Percentiles rank a stretch among this genome's conserved stretches.
Conservation (phyloP, 1,140 invertebrate species). For the Halotydeus destructor region DNA sequence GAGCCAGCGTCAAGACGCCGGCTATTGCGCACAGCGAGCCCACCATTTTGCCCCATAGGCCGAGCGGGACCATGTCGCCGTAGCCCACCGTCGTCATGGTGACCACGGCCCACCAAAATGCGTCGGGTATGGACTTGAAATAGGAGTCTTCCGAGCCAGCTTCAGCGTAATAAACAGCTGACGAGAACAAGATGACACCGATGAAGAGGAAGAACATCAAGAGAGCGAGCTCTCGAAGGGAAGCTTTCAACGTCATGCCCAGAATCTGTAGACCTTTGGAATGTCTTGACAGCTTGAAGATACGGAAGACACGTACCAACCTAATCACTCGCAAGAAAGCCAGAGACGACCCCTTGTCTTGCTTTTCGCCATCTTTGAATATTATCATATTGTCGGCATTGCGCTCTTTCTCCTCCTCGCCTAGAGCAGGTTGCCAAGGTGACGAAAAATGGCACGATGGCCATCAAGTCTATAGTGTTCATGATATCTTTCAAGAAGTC, state of each 20-base stretch:
- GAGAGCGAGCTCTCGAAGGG: conserved; percentile 95
- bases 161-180: conserved; percentile 95
- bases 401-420: conserved; percentile 58
- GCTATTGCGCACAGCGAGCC: conserved; percentile 96
- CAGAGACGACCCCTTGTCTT: conserved; percentile 60
- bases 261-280: conserved; percentile 93
- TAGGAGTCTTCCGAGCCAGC: conserved; percentile 82
- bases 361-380: not conserved
- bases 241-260: conserved; percentile 94
- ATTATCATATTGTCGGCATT: not conserved
- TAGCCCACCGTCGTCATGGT: conserved; percentile 97
- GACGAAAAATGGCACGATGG: conserved; percentile 99
- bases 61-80: conserved; percentile 94
- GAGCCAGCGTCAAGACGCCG: conserved; percentile 90
- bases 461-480: conserved; percentile 98
- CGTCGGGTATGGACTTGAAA: conserved; percentile 91
- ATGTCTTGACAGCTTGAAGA: conserved; percentile 93
- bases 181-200: conserved; percentile 92
- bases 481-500: conserved; percentile 94
- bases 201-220: conserved; percentile 99
- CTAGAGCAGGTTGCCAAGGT: conserved; percentile 89
- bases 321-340: conserved; percentile 90
- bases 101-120: conserved; percentile 98
- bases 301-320: conserved; percentile 92
- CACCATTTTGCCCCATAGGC: conserved; percentile 96